Percentiles rank a stretch among this genome's conserved stretches.
Conservation (phyloP, 2,113 vertebrate species). For the Micromys minutus region DNA sequence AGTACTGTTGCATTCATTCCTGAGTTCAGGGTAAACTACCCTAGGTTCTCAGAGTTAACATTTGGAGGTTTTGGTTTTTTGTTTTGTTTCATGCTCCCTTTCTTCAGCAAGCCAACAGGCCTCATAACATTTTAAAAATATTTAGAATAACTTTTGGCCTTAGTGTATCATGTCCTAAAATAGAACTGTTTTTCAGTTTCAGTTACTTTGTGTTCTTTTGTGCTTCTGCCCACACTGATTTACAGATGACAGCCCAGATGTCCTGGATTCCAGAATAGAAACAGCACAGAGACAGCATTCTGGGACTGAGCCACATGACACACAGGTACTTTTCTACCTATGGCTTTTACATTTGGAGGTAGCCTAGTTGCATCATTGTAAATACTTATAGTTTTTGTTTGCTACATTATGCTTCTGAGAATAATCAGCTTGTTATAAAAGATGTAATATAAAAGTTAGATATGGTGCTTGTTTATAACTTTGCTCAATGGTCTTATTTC, state of each 20-base stretch:
- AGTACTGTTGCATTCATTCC: background rate
- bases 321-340: constrained; percentile 76
- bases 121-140: background rate
- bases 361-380: background rate
- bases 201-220: constrained; percentile 58
- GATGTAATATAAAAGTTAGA: background rate
- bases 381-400: background rate
- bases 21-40: background rate
- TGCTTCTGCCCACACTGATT: constrained; percentile 63
- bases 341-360: background rate
- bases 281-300: constrained; percentile 63
- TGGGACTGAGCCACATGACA: constrained; percentile 36
- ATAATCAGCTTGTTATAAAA: constrained; percentile 29
- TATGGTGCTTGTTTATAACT: background rate
- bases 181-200: constrained; percentile 57
- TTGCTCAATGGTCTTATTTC: background rate
- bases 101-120: background rate
- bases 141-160: constrained; percentile 30
- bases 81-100: background rate
- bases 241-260: constrained; percentile 77
- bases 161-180: constrained; percentile 41
- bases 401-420: background rate
- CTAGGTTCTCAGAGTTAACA: background rate
- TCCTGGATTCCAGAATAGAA: constrained; percentile 72
- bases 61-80: background rate